Evolutionary conservation across 1,140 invertebrate genomes (phyloP), one percentile per base, ranked within the genome.

Genomic region (Lepidurus apus): DNA sequence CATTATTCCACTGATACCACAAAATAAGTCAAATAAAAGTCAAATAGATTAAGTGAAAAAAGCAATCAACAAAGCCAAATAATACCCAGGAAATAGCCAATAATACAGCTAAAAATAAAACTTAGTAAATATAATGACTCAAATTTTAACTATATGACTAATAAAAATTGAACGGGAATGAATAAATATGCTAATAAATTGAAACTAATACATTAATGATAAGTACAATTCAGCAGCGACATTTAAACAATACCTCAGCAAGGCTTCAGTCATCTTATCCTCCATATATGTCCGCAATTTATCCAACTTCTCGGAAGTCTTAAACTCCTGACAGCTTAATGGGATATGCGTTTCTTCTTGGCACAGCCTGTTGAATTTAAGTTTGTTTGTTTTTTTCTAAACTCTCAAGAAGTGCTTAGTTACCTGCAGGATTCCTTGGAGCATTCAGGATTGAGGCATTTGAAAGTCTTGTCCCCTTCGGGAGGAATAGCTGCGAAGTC

Each of bases 321-420:
- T 87, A 5, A 89, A 85, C 84, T 91, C 90, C 53, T 89, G 85
- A 81, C 91, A 92, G 26, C 85, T 84, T 5, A 88, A 83, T 11
- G 90, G 91, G n/a, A 91, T 82, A 83, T 92, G 91, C 80, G 89
- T 89, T 17, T 87, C 84, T 82, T 90, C 87, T 79, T 89, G 87
- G 80, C 90, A 91, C 3, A 86, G 81, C 73, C 89, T 90, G 81
- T 74, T n/a, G 1, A 21, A 7, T 65, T 65, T 7, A 9, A 47
- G 9, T 3, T 47, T 7, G 1, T 47, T 47, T 47, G 2, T 47
- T 1, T 10, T 47, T 47, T 47, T 47, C 7, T 47, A 47, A 47
- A 47, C 34, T 34, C 3, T 4, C 4, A 84, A 80, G 42, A 79
- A 75, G 42, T 78, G 24, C 34, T 11, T 11, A 53, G 77, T 65